A percentile compares a stretch with the other conserved stretches of the same genome.
Evolutionary conservation across 2,888 invertebrate genomes (phyloP).

Genomic region (Aporophyla nigra): DNA sequence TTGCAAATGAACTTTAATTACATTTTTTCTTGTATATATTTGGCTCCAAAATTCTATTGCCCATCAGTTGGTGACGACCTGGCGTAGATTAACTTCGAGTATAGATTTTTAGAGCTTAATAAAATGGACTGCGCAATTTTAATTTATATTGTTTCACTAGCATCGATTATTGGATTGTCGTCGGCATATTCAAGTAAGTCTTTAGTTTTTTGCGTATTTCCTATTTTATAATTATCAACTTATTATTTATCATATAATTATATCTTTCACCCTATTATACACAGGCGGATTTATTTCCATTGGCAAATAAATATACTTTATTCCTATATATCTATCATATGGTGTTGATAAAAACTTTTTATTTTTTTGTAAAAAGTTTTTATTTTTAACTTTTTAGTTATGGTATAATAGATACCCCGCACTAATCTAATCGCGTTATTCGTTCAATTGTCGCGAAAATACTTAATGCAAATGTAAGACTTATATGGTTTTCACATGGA

Average conservation of each 20-base stretch:
- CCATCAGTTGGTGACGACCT: slow-evolving; percentile 37
- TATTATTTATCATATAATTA: neutral
- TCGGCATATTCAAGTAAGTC: slow-evolving; percentile 60
- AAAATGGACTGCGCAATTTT: slow-evolving; percentile 46
- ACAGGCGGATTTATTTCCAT: neutral
- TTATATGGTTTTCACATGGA: too few relatives aligned
- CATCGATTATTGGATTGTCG: slow-evolving; percentile 33
- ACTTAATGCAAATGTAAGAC: too few relatives aligned
- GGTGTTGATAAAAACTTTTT: neutral
- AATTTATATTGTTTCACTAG: slow-evolving; percentile 21
- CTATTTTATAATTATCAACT: neutral
- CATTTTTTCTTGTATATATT: slow-evolving; percentile 37
- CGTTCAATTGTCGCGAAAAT: too few relatives aligned
- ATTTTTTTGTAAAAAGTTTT: too few relatives aligned
- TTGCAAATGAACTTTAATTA: slow-evolving; percentile 35
- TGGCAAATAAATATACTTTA: neutral
- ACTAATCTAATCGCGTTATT: too few relatives aligned
- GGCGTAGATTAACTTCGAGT: neutral
- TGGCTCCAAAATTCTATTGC: neutral
- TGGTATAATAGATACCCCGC: too few relatives aligned
- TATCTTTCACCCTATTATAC: neutral
- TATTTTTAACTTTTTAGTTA: too few relatives aligned
- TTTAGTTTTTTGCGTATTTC: neutral
- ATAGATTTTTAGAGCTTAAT: neutral
- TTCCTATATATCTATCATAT: neutral